Conservation (phyloP, 2,797 vertebrate genomes). For the Antrozous pallidus region DNA sequence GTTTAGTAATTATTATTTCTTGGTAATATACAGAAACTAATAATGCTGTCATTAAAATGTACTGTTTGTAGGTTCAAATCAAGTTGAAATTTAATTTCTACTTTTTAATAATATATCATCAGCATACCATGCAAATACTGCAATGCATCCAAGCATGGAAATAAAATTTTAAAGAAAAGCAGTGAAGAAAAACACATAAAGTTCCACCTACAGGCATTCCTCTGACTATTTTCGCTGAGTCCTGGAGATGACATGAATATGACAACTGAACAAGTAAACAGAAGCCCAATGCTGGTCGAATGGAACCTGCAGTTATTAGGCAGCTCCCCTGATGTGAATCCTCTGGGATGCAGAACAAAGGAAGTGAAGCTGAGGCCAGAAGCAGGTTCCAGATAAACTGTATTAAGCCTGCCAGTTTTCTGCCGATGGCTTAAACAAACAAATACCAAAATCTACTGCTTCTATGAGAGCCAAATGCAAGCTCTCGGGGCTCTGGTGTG, state of each 20-base stretch:
- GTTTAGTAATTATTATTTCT: conserved; percentile 38
- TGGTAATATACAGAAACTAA: conserved; percentile 64
- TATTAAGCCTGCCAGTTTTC: conserved; percentile 71
- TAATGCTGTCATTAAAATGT: conserved; percentile 53
- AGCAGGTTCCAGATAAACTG: conserved; percentile 74
- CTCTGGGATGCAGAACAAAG: conserved; percentile 83
- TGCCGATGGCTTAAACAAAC: conserved; percentile 69
- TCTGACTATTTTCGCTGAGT: conserved; percentile 85
- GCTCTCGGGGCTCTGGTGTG: conserved; percentile 82
- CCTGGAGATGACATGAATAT: conserved; percentile 89
- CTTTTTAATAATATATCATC: conserved; percentile 53
- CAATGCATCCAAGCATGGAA: conserved; percentile 66
- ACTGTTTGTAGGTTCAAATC: conserved; percentile 46
- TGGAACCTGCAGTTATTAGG: conserved; percentile 80
- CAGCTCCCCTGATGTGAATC: conserved; percentile 83
- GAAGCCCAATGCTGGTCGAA: conserved; percentile 77
- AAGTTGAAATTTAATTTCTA: conserved; percentile 69
- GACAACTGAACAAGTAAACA: conserved; percentile 77
- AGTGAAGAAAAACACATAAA: conserved; percentile 72
- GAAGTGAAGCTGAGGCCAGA: conserved; percentile 61
- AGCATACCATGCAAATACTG: conserved; percentile 61
- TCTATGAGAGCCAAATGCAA: conserved; percentile 77
- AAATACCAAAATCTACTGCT: conserved; percentile 73
- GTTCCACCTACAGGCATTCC: conserved; percentile 87
- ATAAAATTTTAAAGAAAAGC: conserved; percentile 65